Evolutionary conservation across 2,797 vertebrate genomes (phyloP), one percentile per base, ranked within the genome.

Genomic region (Garrulus glandarius): DNA sequence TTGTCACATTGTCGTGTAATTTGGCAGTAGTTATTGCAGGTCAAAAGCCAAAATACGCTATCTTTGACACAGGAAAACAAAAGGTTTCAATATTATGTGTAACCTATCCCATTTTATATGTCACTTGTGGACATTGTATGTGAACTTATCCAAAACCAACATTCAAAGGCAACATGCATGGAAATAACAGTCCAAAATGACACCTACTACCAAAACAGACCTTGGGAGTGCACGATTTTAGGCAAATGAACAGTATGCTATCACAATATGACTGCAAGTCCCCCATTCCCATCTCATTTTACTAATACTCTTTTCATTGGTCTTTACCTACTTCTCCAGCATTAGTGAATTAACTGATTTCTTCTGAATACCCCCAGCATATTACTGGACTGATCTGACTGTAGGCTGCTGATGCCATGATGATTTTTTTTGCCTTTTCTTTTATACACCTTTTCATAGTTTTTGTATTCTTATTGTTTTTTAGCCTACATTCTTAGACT

Each of bases 61-160:
- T 63, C 56, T 63, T 46, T 90, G 41, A 91, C 80, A 94, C 19
- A 76, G 85, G 91, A 96, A 96, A 97, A 96, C 87, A 95, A 80
- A 93, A 94, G 41, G 49, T 92, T 41, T 94, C 82, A 82, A 23
- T 93, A 87, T 70, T 90, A 61, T 63, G 70, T 65, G 93, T 91
- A 95, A 97, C 43, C 75, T 91, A 84, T 92, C 82, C 87, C 34
- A 81, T 78, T 78, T 53, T 18, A 9, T 55, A 34, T 63, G 29
- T 67, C 81, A 82, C 24, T 77, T 53, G 70, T 4, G 20, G 88
- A 79, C 64, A 65, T 47, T 67, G 56, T 50, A 92, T n/a, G 67
- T 92, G 88, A 95, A 85, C 57, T 41, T 69, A 81, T 93, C 97
- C 96, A 97, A 98, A 97, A 93, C 72, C 83, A 97, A 97, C 89